Evolutionary conservation across 2,888 invertebrate species (phyloP).

Genomic region (Drosophila atroscutellata): DNA sequence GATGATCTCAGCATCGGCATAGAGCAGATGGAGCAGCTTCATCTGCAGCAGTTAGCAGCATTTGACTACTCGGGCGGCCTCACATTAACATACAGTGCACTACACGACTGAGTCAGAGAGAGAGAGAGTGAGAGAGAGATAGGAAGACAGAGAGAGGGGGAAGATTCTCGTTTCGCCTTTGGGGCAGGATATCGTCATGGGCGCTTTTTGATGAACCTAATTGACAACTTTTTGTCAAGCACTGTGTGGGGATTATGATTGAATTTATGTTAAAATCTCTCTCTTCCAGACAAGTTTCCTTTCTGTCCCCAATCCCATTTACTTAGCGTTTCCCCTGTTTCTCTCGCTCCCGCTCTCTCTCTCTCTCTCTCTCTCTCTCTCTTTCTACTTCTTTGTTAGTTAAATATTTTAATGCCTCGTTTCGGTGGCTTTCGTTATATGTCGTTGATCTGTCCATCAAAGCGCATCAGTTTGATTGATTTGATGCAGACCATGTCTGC

Average conservation of each 20-base stretch:
- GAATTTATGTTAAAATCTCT: constrained; percentile 79
- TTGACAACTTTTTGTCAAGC: constrained; percentile 83
- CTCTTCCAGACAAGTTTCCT: constrained; percentile 20
- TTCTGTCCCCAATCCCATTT: background rate
- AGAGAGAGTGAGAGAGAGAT: background rate
- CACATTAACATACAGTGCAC: constrained; percentile 67
- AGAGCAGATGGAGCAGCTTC: constrained; percentile 26
- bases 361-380: background rate
- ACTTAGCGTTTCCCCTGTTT: background rate
- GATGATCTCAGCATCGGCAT: constrained; percentile 28
- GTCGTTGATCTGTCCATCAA: constrained; percentile 67
- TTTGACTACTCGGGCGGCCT: constrained; percentile 67
- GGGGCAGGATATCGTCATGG: constrained; percentile 38
- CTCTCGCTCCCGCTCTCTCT: no score
- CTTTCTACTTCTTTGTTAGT: constrained; percentile 63
- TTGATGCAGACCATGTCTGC: constrained; percentile 58
- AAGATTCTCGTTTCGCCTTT: constrained; percentile 7
- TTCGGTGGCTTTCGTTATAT: constrained; percentile 54
- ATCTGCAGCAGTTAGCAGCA: constrained; percentile 6
- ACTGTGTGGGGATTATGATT: constrained; percentile 81
- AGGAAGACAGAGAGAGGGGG: background rate
- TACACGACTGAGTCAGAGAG: background rate
- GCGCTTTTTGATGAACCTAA: constrained; percentile 75
- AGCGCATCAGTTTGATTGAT: constrained; percentile 78
- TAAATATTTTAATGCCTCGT: constrained; percentile 59